Conservation (phyloP, 2,888 invertebrate species). For the Carabus problematicus region DNA sequence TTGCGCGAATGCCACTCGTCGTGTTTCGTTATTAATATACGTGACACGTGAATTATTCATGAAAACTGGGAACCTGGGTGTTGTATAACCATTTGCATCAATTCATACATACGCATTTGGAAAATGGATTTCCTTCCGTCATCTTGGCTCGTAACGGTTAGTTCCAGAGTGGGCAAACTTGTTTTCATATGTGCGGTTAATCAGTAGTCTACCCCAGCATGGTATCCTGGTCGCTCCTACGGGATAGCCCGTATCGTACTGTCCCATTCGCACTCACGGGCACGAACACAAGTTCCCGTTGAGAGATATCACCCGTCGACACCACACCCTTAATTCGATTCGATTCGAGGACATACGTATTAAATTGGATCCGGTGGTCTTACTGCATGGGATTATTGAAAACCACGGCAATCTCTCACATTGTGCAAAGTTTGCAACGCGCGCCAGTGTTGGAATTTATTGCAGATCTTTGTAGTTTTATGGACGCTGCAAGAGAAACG, state of each 20-base stretch:
- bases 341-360: slow-evolving; percentile 40
- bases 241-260: background rate
- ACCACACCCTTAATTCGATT: slow-evolving; percentile 31
- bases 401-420: slow-evolving; percentile 41
- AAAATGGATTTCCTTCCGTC: too few relatives aligned
- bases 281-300: background rate
- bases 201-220: slow-evolving; percentile 23
- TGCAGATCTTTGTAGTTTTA: slow-evolving; percentile 42
- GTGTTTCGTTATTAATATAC: too few relatives aligned
- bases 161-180: slow-evolving; percentile 7
- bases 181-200: slow-evolving; percentile 25
- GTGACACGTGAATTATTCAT: too few relatives aligned
- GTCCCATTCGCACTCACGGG: background rate
- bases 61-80: too few relatives aligned
- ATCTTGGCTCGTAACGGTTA: too few relatives aligned
- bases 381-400: slow-evolving; percentile 51
- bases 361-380: slow-evolving; percentile 52
- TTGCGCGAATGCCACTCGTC: too few relatives aligned
- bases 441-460: slow-evolving; percentile 21
- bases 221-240: background rate
- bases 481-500: slow-evolving; percentile 34
- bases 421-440: slow-evolving; percentile 10
- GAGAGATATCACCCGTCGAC: slow-evolving; percentile 8
- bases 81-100: too few relatives aligned
- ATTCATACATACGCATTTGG: too few relatives aligned